These are phyloP conservation scores for Octodon degus DNA, from an alignment of 2,113 vertebrate species.

Conservation along the genomic window DNA sequence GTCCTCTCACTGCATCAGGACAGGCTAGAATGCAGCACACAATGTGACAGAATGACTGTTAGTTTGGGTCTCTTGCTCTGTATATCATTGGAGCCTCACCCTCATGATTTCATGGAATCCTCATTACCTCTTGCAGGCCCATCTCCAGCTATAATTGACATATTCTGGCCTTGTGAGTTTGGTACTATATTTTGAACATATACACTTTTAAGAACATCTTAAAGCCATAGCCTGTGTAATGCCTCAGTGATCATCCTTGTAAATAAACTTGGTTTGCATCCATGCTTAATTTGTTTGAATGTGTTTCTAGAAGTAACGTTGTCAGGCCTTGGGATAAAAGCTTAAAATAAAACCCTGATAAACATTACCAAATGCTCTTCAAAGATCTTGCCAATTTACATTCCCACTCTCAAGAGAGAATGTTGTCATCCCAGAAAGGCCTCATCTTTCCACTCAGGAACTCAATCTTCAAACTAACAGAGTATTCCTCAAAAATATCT, in stretches of 20 bases:
- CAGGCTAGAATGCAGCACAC: neutral
- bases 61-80: neutral
- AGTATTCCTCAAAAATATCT: neutral
- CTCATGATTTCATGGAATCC: neutral
- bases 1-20: too few relatives aligned
- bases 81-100: too few relatives aligned
- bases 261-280: neutral
- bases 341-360: neutral
- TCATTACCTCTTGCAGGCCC: neutral
- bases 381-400: neutral
- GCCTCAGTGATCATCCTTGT: neutral
- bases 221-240: neutral
- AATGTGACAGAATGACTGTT: too few relatives aligned
- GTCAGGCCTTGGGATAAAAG: neutral
- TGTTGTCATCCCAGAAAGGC: neutral
- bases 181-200: neutral
- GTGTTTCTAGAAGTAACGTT: slow-evolving; percentile 15
- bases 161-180: too few relatives aligned
- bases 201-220: neutral
- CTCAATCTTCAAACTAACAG: neutral
- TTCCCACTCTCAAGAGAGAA: neutral
- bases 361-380: neutral
- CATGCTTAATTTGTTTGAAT: neutral
- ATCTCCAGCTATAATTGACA: neutral
- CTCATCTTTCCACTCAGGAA: neutral